Evolutionary conservation across 2,888 invertebrate genomes (phyloP), one percentile per base, ranked within the genome.

Genomic region (Amitus sp.): DNA sequence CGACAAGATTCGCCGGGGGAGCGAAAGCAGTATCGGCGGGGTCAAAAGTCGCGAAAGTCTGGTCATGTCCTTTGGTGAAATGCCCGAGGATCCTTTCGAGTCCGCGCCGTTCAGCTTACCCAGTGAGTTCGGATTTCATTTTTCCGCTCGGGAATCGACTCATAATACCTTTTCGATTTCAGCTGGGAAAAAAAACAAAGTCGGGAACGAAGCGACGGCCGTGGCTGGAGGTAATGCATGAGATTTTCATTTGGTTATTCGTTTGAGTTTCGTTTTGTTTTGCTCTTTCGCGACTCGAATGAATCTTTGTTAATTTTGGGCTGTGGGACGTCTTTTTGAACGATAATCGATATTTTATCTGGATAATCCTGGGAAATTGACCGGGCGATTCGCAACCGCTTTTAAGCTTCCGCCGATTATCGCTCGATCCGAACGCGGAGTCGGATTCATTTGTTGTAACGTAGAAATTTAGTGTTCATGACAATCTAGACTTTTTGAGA

Each of bases 81-180:
- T 85, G 53, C 83, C 86, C 2, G 89, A 89, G 75, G 90, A 91
- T 84, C 93, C 93, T 12, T 94, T 94, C 82, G 89, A 91, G 72
- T 90, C 90, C 70, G 93, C 93, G 55, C 94, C 94, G 15, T 93
- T 94, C 80, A 90, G 87, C 83, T 85, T 89, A 80, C 90, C 90
- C 80, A 85, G 87, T 87, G 82, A 83, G 82, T 73, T 66, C 67
- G 53, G 68, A 45, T 37, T 37, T 27, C 17, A 20, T 27, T 19
- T 19, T 18, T n/a, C n/a, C n/a, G n/a, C n/a, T n/a, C n/a, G 42
- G 4, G 17, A 42, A 19, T 13, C 17, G 20, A 4, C 2, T 4
- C 2, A 42, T 42, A 17, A 42, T n/a, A 7, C 7, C 4, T 12
- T 23, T 46, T 46, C 43, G 7, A 47, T 74, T 76, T 69, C 71